A percentile compares a stretch with the other conserved stretches of the same genome.
These are phyloP conservation scores for Agriotes lineatus DNA, from an alignment of 2,888 invertebrate species.

Conservation along the genomic window DNA sequence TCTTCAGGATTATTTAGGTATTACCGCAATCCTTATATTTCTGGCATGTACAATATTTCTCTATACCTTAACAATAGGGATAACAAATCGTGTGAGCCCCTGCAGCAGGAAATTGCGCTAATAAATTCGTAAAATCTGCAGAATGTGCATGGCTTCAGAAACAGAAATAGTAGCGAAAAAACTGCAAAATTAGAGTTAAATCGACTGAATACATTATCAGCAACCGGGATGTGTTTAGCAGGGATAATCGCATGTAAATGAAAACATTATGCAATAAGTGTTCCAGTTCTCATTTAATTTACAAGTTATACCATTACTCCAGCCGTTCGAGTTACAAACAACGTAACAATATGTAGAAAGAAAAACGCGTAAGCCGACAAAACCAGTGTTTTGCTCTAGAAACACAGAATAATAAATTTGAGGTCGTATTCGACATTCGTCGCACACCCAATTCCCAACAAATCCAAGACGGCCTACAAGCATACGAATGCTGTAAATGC, in stretches of 20 bases:
- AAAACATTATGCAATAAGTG: conserved; percentile 15
- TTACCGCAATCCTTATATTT: conserved; percentile 15
- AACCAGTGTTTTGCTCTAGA: conserved; percentile 30
- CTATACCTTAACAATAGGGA: conserved; percentile 10
- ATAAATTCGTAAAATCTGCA: conserved; percentile 18
- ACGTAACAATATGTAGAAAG: conserved; percentile 1
- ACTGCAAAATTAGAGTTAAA: background rate
- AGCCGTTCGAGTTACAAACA: background rate
- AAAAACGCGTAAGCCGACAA: conserved; percentile 13
- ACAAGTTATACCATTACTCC: background rate
- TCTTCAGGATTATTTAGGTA: conserved; percentile 18
- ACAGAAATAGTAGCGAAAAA: background rate
- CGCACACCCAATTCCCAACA: conserved; percentile 23
- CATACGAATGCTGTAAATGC: background rate
- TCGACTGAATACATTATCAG: background rate
- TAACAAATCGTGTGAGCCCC: conserved; percentile 15
- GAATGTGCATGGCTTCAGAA: conserved; percentile 12
- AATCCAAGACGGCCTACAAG: background rate
- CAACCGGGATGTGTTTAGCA: too few relatives aligned
- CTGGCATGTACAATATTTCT: conserved; percentile 23
- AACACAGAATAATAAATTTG: conserved; percentile 36
- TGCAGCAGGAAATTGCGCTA: conserved; percentile 16
- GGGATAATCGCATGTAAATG: background rate
- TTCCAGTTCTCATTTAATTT: conserved; percentile 7
- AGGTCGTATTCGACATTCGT: conserved; percentile 33